Evolutionary conservation across 2,113 vertebrate genomes (phyloP).

Genomic region (Zapornia atra): DNA sequence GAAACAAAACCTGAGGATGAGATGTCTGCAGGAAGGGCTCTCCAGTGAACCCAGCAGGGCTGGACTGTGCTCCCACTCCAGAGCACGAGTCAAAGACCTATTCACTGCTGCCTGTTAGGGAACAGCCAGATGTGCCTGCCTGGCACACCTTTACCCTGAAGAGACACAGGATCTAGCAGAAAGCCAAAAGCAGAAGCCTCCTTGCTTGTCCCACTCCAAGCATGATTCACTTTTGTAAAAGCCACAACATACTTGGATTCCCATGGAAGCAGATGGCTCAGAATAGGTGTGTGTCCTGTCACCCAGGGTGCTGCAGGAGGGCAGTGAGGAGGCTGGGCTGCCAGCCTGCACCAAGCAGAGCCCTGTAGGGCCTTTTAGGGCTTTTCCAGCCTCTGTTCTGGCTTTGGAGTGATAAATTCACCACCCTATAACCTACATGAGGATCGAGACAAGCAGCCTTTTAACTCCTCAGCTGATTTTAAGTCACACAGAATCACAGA

Average conservation of each 20-base stretch:
- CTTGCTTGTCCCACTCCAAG: neutral
- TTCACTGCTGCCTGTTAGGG: neutral
- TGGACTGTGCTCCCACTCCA: neutral
- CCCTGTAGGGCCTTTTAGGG: no score
- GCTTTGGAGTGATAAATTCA: neutral
- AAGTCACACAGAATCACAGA: neutral
- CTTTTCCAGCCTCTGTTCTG: neutral
- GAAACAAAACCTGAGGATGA: neutral
- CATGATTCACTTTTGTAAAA: neutral
- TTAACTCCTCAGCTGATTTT: neutral
- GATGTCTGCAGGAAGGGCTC: neutral
- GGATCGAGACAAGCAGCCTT: neutral
- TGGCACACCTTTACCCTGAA: no score
- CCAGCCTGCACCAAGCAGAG: neutral
- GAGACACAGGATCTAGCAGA: neutral
- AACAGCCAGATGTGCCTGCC: neutral
- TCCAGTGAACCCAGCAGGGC: neutral
- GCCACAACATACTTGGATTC: neutral
- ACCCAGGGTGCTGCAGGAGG: neutral
- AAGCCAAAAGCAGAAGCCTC: neutral
- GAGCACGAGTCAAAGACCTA: neutral
- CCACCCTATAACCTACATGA: accelerated
- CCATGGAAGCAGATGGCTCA: neutral
- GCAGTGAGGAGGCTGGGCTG: neutral
- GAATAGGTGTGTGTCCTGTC: neutral